These are phyloP conservation scores for Cinclus mexicanus DNA, from an alignment of 2,113 vertebrate genomes.

Conservation along the genomic window DNA sequence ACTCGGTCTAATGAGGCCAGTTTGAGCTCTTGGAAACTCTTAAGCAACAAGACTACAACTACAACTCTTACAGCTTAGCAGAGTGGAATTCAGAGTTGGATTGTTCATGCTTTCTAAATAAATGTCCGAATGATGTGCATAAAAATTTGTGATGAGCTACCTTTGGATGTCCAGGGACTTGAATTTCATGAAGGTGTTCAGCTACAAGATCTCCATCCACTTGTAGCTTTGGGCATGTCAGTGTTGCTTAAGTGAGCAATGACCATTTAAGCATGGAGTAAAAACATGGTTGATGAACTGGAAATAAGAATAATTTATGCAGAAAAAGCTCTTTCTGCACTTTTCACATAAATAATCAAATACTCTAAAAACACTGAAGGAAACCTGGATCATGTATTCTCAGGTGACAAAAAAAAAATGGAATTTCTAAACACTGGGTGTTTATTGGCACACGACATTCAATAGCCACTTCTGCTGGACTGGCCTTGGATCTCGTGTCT, in stretches of 20 bases:
- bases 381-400: background rate
- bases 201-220: background rate
- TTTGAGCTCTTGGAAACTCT: background rate
- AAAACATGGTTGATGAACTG: slow-evolving; percentile 49
- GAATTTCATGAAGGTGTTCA: slow-evolving; percentile 32
- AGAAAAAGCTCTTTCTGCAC: slow-evolving; percentile 50
- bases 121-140: background rate
- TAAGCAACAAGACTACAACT: background rate
- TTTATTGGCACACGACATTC: background rate
- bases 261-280: slow-evolving; percentile 33
- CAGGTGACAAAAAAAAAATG: background rate
- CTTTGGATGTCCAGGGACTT: background rate
- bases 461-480: background rate
- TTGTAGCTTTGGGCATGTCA: slow-evolving; percentile 15
- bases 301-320: slow-evolving; percentile 60
- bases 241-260: slow-evolving; percentile 43
- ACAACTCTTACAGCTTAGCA: background rate
- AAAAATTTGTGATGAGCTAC: background rate
- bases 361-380: background rate
- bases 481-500: background rate
- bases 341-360: slow-evolving; percentile 61
- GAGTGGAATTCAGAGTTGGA: background rate
- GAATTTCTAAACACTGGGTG: background rate
- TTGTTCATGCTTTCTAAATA: background rate
- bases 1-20: background rate